Evolutionary conservation across 2,888 invertebrate genomes (phyloP).

Genomic region (Thecocarcelia acutangulata): DNA sequence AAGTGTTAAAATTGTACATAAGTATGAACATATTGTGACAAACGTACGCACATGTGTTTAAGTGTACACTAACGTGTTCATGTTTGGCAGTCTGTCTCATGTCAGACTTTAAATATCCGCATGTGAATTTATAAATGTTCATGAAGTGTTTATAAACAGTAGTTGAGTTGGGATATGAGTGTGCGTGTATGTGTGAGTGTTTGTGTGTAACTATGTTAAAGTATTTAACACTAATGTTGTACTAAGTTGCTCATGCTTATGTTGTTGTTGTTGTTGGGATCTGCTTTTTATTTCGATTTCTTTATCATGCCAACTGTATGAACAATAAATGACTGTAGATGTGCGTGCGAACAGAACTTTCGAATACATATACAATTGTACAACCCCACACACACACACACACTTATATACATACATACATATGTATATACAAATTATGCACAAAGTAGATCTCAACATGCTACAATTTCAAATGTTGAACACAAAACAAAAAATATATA

Average conservation of each 20-base stretch:
- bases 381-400: neutral
- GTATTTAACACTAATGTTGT: constrained; percentile 57
- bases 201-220: constrained; percentile 35
- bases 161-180: too few relatives aligned
- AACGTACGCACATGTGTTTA: neutral
- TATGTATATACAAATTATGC: constrained; percentile 45
- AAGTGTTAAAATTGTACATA: constrained; percentile 23
- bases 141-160: neutral
- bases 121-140: neutral
- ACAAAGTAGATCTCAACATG: constrained; percentile 49
- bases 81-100: neutral
- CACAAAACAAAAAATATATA: constrained; percentile 23
- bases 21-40: neutral
- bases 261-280: constrained; percentile 38
- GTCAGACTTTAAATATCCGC: too few relatives aligned
- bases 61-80: neutral
- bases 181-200: constrained; percentile 13
- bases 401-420: too few relatives aligned
- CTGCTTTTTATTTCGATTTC: constrained; percentile 36
- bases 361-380: constrained; percentile 18
- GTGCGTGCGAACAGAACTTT: constrained; percentile 22
- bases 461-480: constrained; percentile 52
- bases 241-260: too few relatives aligned
- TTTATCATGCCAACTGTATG: constrained; percentile 42
- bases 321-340: constrained; percentile 26